Evolutionary conservation across 1,140 invertebrate genomes (phyloP).

Genomic region (Physella acuta): DNA sequence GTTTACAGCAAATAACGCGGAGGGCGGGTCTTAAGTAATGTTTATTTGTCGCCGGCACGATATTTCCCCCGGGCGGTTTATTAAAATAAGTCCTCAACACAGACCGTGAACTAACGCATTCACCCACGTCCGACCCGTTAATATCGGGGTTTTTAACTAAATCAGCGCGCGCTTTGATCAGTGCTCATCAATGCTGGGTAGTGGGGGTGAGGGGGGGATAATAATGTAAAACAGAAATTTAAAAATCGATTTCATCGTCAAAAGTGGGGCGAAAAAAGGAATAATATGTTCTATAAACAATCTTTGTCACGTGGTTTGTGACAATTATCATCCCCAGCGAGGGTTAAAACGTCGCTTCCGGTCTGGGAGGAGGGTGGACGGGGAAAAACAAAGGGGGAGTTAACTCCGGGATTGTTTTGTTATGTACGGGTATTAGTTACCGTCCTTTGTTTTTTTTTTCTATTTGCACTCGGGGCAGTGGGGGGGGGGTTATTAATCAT

Average conservation of each 20-base stretch:
- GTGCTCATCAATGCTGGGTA: background rate
- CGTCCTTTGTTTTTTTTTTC: too few relatives aligned
- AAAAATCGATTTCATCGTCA: too few relatives aligned
- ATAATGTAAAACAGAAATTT: too few relatives aligned
- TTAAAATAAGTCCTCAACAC: background rate
- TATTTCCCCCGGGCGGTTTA: conserved; percentile 5
- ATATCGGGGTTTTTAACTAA: background rate
- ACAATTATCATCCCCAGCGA: too few relatives aligned
- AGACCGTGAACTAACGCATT: background rate
- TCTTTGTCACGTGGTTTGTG: background rate
- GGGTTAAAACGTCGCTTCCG: too few relatives aligned
- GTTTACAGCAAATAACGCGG: conserved; percentile 13
- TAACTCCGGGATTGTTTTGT: too few relatives aligned
- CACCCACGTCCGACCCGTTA: background rate
- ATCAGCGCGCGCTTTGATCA: background rate
- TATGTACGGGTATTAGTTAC: too few relatives aligned
- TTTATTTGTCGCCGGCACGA: conserved; percentile 5
- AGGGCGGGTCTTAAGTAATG: background rate
- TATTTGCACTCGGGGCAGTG: too few relatives aligned
- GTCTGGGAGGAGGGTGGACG: too few relatives aligned
- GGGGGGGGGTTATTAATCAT: too few relatives aligned
- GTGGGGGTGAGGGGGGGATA: background rate
- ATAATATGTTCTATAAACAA: background rate
- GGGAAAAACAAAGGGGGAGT: too few relatives aligned
- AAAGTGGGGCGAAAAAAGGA: background rate